Conservation (phyloP, 1,140 invertebrate species). For the Trialeurodes vaporariorum region DNA sequence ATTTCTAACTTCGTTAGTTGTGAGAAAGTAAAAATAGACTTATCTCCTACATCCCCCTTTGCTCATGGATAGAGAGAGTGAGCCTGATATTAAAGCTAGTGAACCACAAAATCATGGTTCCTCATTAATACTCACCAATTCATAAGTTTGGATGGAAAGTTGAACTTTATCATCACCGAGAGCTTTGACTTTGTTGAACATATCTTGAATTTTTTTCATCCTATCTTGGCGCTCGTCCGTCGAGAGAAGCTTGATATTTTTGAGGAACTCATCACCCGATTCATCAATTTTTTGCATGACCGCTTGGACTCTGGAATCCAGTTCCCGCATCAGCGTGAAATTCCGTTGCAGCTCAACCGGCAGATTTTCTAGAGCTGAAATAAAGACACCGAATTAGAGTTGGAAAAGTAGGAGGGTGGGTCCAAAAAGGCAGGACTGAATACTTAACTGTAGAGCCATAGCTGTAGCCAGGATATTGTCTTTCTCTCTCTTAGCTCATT, state of each 20-base stretch:
- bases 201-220: slow-evolving; percentile 67
- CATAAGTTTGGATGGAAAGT: slow-evolving; percentile 94
- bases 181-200: slow-evolving; percentile 84
- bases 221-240: slow-evolving; percentile 72
- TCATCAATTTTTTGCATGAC: slow-evolving; percentile 84
- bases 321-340: slow-evolving; percentile 89
- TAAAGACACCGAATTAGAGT: too few species aligned
- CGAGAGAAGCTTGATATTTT: slow-evolving; percentile 45
- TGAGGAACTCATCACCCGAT: slow-evolving; percentile 71
- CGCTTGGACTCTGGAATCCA: slow-evolving; percentile 80
- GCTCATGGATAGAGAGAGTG: too few species aligned
- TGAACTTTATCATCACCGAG: slow-evolving; percentile 96
- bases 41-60: too few species aligned
- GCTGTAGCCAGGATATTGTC: too few species aligned
- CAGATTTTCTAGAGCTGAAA: slow-evolving; percentile 76
- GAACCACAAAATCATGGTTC: too few species aligned
- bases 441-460: slow-evolving; percentile 19
- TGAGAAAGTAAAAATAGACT: too few species aligned
- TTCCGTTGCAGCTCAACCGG: slow-evolving; percentile 90
- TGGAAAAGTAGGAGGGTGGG: too few species aligned
- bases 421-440: too few species aligned
- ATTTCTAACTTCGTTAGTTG: too few species aligned
- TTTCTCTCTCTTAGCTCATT: too few species aligned
- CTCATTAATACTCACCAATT: slow-evolving; percentile 62
- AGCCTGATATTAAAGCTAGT: too few species aligned